Conservation (phyloP, 2,888 invertebrate species). For the Diabrotica balteata region DNA sequence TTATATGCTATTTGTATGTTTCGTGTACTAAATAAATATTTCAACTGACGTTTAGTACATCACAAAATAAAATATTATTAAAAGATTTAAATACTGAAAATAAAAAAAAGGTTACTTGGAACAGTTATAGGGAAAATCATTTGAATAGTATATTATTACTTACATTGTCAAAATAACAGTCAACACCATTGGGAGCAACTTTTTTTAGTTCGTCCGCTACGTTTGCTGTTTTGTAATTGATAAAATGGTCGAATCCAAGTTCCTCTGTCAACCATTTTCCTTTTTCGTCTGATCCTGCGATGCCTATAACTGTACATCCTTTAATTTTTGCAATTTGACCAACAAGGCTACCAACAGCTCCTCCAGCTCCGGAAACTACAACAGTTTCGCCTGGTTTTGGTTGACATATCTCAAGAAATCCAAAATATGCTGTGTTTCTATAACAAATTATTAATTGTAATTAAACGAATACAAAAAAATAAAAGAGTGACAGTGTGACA, state of each 20-base stretch:
- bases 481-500: too few relatives aligned
- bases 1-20: too few relatives aligned
- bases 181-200: constrained; percentile 72
- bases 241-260: constrained; percentile 71
- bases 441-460: constrained; percentile 4
- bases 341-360: constrained; percentile 79
- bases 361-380: constrained; percentile 78
- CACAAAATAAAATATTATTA: too few relatives aligned
- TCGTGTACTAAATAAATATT: too few relatives aligned
- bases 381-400: constrained; percentile 77
- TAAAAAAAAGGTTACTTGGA: too few relatives aligned
- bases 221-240: constrained; percentile 74
- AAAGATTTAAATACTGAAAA: too few relatives aligned
- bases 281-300: constrained; percentile 76
- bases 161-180: constrained; percentile 82
- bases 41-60: too few relatives aligned
- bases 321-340: constrained; percentile 81
- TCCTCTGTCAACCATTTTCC: constrained; percentile 71
- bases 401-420: constrained; percentile 72
- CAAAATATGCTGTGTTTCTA: constrained; percentile 79
- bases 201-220: constrained; percentile 65
- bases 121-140: too few relatives aligned
- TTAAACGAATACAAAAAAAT: neutral
- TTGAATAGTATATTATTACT: constrained; percentile 43
- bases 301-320: constrained; percentile 74